These are phyloP conservation scores for Polymixis lichenea DNA, from an alignment of 2,888 invertebrate genomes.

Conservation along the genomic window DNA sequence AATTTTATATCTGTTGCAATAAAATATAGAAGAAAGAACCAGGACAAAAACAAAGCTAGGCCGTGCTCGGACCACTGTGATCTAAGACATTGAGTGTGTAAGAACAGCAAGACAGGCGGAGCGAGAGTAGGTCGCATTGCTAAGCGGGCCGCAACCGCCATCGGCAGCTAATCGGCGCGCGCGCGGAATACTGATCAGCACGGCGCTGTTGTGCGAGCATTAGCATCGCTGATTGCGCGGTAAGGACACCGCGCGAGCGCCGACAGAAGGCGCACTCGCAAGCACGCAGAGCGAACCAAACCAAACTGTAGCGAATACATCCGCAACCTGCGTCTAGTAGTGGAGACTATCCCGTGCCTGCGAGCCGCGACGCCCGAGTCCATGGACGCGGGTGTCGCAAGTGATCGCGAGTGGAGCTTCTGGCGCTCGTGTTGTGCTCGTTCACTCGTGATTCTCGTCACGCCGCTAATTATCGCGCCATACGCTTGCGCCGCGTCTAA, in stretches of 20 bases:
- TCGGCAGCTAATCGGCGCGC: constrained; percentile 51
- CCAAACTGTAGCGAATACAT: not conserved
- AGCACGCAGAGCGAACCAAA: not conserved
- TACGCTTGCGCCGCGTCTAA: constrained; percentile 42
- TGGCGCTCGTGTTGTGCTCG: constrained; percentile 1
- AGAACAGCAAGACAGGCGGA: not conserved
- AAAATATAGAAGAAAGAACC: not conserved
- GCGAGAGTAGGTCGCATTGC: constrained; percentile 10
- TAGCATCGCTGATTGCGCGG: constrained; percentile 49
- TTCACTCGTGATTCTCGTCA: constrained; percentile 34
- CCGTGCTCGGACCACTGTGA: not conserved
- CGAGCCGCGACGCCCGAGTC: not conserved
- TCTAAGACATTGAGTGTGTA: not conserved
- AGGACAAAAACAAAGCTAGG: not conserved
- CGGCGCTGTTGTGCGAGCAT: constrained; percentile 25
- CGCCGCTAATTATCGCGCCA: constrained; percentile 40
- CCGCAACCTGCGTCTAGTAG: not conserved
- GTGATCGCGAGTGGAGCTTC: constrained; percentile 11
- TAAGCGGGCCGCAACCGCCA: constrained; percentile 29
- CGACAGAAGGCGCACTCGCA: constrained; percentile 23
- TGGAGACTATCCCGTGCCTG: not conserved
- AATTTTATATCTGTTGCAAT: not conserved
- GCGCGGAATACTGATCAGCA: constrained; percentile 42
- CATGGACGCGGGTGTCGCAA: no score
- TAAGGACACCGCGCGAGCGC: not conserved